Evolutionary conservation across 2,888 invertebrate species (phyloP).

Genomic region (Zonitis immaculata): DNA sequence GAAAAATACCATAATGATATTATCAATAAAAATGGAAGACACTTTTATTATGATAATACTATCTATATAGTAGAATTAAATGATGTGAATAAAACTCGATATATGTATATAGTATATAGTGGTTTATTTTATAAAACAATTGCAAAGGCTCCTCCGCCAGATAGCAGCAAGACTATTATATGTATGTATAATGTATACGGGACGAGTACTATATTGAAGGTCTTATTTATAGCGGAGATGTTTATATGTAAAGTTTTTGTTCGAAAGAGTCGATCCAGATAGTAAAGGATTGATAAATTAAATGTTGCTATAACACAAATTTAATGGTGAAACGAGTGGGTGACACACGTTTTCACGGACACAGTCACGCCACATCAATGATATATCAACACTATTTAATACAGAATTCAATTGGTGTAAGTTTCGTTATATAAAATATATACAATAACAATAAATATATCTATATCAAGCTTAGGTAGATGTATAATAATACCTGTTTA

Average conservation of each 20-base stretch:
- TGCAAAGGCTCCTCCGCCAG: constrained; percentile 20
- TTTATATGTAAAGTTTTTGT: constrained; percentile 19
- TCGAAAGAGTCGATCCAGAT: constrained; percentile 26
- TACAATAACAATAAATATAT: too few species aligned
- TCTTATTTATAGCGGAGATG: constrained; percentile 28
- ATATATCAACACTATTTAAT: constrained; percentile 5
- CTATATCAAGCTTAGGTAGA: too few species aligned
- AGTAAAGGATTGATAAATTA: constrained; percentile 31
- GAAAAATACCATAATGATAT: not conserved
- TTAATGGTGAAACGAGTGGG: constrained; percentile 28
- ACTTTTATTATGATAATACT: too few species aligned
- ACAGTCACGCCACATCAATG: constrained; percentile 21
- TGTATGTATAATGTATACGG: too few species aligned
- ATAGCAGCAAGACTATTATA: too few species aligned
- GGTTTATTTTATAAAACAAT: constrained; percentile 25
- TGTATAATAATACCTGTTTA: too few species aligned
- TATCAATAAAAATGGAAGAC: too few species aligned
- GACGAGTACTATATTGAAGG: constrained; percentile 14
- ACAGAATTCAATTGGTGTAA: not conserved
- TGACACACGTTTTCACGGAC: constrained; percentile 18
- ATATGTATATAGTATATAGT: too few species aligned
- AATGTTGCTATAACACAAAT: constrained; percentile 30
- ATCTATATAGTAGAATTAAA: constrained; percentile 23
- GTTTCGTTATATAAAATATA: too few species aligned
- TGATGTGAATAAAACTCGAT: too few species aligned